phyloP scores from a whole-genome alignment of 2,797 vertebrate species.

The Pampus argenteus region DNA sequence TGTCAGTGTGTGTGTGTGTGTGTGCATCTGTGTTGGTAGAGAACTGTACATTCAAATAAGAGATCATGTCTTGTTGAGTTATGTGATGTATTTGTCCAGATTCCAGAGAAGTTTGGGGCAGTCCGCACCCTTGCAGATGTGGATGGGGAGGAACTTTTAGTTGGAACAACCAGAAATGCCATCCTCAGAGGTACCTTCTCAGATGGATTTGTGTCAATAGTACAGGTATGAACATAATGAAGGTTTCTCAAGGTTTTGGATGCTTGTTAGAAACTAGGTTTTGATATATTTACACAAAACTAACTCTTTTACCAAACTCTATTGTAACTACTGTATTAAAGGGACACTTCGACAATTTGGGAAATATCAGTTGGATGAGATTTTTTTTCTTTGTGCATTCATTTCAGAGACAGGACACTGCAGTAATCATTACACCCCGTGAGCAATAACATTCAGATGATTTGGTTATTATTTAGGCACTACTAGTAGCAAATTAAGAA shows the following conservation, averaged over 20 bases:
- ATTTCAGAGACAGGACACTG: background rate
- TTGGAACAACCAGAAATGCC: conserved; percentile 92
- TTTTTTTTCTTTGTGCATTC: too few relatives aligned
- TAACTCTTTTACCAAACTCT: background rate
- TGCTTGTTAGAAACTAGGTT: background rate
- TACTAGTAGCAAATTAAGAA: too few relatives aligned
- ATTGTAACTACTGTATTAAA: too few relatives aligned
- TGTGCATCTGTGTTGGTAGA: background rate
- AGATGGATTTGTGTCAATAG: conserved; percentile 89
- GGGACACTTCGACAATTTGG: too few relatives aligned
- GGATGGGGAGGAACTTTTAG: conserved; percentile 88
- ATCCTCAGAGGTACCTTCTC: conserved; percentile 89
- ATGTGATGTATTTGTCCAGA: conserved; percentile 71
- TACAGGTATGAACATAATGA: conserved; percentile 84
- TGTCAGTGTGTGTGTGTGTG: conserved; percentile 24
- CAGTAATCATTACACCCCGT: background rate
- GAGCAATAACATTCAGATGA: too few relatives aligned
- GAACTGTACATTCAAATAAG: background rate
- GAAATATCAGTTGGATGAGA: too few relatives aligned
- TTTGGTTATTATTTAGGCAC: too few relatives aligned
- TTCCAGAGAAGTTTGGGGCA: conserved; percentile 90
- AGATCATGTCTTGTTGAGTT: background rate
- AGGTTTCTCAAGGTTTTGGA: background rate
- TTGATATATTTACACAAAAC: background rate
- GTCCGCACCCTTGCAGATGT: conserved; percentile 91